These are phyloP conservation scores for Scolopax rusticola DNA, from an alignment of 2,797 vertebrate species.

Conservation along the genomic window DNA sequence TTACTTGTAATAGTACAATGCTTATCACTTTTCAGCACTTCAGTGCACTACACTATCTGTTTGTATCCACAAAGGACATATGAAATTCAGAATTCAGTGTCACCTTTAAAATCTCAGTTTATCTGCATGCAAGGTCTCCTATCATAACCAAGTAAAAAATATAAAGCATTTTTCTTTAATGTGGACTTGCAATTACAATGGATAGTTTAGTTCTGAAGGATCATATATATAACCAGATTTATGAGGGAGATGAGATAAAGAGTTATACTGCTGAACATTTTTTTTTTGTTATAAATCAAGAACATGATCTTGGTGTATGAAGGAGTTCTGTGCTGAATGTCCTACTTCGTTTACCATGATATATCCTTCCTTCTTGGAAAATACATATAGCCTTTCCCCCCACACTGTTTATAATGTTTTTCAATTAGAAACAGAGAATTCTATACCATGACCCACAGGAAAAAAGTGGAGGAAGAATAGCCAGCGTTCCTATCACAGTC, in stretches of 20 bases:
- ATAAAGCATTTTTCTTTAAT: background rate
- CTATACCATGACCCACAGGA: background rate
- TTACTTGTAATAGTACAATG: background rate
- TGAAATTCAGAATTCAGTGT: background rate
- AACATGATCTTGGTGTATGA: background rate
- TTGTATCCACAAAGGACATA: background rate
- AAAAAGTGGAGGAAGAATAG: background rate
- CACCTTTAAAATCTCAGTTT: constrained; percentile 52
- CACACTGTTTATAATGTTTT: background rate
- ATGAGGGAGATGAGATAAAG: constrained; percentile 9
- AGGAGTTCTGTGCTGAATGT: background rate
- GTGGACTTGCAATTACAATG: constrained; percentile 31
- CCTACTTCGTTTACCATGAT: background rate
- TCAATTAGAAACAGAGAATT: background rate
- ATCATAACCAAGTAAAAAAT: background rate
- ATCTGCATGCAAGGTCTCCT: background rate
- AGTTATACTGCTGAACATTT: constrained; percentile 1
- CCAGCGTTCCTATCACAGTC: background rate
- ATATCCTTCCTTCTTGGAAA: background rate
- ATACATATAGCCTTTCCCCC: background rate
- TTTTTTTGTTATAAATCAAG: constrained; percentile 22
- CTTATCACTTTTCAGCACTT: background rate
- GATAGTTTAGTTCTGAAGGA: constrained; percentile 24
- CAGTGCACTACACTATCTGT: background rate
- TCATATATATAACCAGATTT: background rate